These are phyloP conservation scores for Glandiceps talaboti DNA, from an alignment of 53 echinoderm and acorn worm species.

Conservation along the genomic window DNA sequence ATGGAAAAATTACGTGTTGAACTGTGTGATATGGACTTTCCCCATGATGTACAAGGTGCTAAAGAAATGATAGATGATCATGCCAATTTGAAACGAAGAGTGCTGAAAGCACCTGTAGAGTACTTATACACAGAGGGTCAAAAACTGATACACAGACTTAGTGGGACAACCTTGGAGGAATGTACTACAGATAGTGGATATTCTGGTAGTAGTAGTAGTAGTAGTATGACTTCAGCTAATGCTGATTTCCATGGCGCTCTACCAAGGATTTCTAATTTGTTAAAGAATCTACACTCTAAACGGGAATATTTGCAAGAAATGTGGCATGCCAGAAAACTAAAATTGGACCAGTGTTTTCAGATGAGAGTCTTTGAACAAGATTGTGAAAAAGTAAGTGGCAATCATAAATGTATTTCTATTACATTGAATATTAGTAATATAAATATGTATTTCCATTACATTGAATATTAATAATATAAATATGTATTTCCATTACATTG, in stretches of 20 bases:
- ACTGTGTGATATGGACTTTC: conserved; percentile 62
- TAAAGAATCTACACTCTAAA: conserved; percentile 71
- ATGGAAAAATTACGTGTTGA: conserved; percentile 78
- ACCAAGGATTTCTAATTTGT: conserved; percentile 71
- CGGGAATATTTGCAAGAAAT: conserved; percentile 75
- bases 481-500: too few relatives aligned
- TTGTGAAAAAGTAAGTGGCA: conserved; percentile 53
- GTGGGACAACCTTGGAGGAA: not conserved
- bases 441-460: too few relatives aligned
- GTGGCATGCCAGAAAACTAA: conserved; percentile 77
- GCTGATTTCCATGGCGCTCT: conserved; percentile 85
- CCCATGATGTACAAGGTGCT: conserved; percentile 59
- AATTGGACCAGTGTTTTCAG: conserved; percentile 86
- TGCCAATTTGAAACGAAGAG: conserved; percentile 43
- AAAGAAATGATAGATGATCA: conserved; percentile 73
- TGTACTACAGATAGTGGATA: conserved; percentile 82
- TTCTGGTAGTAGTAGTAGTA: conserved; percentile 80
- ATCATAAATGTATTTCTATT: too few relatives aligned
- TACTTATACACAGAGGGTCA: conserved; percentile 92
- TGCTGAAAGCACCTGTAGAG: conserved; percentile 73
- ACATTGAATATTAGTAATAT: too few relatives aligned
- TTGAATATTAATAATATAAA: too few relatives aligned
- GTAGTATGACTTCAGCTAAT: conserved; percentile 55
- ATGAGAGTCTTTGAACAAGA: conserved; percentile 87
- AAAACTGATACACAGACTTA: conserved; percentile 32